Conservation (phyloP, 1,140 invertebrate genomes). For the Chelonus insularis region DNA sequence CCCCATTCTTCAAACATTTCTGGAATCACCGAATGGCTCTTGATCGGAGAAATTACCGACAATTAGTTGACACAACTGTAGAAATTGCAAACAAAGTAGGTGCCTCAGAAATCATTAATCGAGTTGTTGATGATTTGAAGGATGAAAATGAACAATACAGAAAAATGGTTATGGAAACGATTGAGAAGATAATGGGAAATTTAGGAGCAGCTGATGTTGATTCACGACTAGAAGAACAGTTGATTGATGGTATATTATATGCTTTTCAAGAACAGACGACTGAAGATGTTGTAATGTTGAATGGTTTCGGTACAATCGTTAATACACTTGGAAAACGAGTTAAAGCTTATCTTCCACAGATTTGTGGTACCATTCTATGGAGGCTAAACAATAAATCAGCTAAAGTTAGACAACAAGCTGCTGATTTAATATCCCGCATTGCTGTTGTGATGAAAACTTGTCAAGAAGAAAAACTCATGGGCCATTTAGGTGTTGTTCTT, state of each 20-base stretch:
- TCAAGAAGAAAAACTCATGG: constrained; percentile 99
- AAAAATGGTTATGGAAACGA: constrained; percentile 99
- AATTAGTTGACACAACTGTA: constrained; percentile 97
- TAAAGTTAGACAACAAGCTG: constrained; percentile 98
- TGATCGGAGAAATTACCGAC: constrained; percentile 95
- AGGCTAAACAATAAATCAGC: constrained; percentile 99
- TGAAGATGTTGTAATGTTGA: constrained; percentile 99
- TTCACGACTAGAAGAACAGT: constrained; percentile 94
- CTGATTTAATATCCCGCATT: constrained; percentile 97
- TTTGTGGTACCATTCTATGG: constrained; percentile 99
- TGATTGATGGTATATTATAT: constrained; percentile 99
- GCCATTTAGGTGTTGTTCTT: constrained; percentile 98
- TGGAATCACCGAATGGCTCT: constrained; percentile 99
- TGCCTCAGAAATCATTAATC: constrained; percentile 96
- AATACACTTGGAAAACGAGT: constrained; percentile 96
- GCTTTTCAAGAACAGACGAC: constrained; percentile 99
- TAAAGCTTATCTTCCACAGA: constrained; percentile 98
- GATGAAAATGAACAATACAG: constrained; percentile 99
- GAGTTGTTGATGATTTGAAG: constrained; percentile 98
- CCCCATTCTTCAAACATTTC: constrained; percentile 99
- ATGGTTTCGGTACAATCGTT: constrained; percentile 98
- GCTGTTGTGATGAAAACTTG: constrained; percentile 99
- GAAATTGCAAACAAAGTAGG: constrained; percentile 99
- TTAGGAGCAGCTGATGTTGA: constrained; percentile 98
- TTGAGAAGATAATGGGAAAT: constrained; percentile 98